Evolutionary conservation across 2,113 vertebrate genomes (phyloP).

Genomic region (Athene cunicularia): DNA sequence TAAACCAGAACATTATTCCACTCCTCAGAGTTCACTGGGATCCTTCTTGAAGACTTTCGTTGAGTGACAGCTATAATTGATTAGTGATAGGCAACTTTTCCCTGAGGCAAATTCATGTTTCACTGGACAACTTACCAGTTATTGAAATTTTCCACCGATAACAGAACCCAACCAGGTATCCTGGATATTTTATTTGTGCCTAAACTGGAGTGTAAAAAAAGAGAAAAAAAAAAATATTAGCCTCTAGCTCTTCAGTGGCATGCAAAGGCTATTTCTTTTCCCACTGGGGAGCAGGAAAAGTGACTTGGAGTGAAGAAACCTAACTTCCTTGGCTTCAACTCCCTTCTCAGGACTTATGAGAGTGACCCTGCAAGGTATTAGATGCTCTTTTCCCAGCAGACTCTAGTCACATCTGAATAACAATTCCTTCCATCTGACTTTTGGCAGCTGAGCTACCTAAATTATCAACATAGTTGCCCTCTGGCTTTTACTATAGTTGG

Average conservation of each 20-base stretch:
- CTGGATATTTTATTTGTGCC: background rate
- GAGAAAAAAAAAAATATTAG: rapidly evolving
- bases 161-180: background rate
- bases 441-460: background rate
- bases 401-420: background rate
- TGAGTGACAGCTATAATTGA: background rate
- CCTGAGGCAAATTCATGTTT: background rate
- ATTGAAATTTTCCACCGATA: background rate
- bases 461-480: background rate
- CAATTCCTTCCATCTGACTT: background rate
- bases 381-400: background rate
- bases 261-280: background rate
- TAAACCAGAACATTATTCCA: background rate
- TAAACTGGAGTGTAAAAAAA: background rate
- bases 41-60: background rate
- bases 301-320: background rate
- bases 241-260: background rate
- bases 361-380: background rate
- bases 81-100: background rate
- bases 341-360: background rate
- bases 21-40: background rate
- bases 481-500: background rate
- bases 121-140: background rate
- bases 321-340: background rate
- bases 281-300: background rate